A percentile compares a stretch with the other conserved stretches of the same genome.
These are phyloP conservation scores for Sprattus sprattus DNA, from an alignment of 2,113 vertebrate genomes.

Conservation along the genomic window DNA sequence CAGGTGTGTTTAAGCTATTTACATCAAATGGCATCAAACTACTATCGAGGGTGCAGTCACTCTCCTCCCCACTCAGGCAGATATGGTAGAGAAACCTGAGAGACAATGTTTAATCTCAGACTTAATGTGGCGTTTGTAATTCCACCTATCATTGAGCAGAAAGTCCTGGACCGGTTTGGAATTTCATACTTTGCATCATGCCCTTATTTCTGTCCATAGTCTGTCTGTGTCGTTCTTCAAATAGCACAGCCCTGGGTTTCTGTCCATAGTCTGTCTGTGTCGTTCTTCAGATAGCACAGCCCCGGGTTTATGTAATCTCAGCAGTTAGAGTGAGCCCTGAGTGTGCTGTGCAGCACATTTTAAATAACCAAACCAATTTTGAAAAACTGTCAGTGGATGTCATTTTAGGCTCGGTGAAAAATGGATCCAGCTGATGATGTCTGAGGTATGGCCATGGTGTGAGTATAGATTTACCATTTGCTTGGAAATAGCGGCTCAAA, in stretches of 20 bases:
- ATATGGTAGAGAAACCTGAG: neutral
- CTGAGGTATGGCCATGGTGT: neutral
- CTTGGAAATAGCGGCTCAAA: neutral
- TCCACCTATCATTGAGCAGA: conserved; percentile 9
- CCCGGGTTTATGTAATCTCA: neutral
- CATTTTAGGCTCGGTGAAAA: neutral
- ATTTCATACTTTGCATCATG: conserved; percentile 13
- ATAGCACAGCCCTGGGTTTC: neutral
- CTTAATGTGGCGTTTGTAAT: neutral
- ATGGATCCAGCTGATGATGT: neutral
- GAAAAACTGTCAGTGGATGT: neutral
- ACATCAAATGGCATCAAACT: conserved; percentile 37
- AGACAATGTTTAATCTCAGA: neutral
- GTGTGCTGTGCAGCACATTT: neutral
- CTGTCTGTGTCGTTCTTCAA: neutral
- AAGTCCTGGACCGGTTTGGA: neutral
- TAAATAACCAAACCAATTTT: conserved; percentile 11
- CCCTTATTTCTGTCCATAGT: conserved; percentile 1
- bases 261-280: no score
- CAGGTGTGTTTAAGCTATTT: conserved; percentile 42
- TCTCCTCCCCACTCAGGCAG: conserved; percentile 19
- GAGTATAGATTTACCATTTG: neutral
- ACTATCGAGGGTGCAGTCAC: conserved; percentile 7
- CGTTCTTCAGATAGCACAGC: neutral
- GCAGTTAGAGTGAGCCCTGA: neutral